Conservation (phyloP, 2,797 vertebrate species). For the Onychomys torridus region DNA sequence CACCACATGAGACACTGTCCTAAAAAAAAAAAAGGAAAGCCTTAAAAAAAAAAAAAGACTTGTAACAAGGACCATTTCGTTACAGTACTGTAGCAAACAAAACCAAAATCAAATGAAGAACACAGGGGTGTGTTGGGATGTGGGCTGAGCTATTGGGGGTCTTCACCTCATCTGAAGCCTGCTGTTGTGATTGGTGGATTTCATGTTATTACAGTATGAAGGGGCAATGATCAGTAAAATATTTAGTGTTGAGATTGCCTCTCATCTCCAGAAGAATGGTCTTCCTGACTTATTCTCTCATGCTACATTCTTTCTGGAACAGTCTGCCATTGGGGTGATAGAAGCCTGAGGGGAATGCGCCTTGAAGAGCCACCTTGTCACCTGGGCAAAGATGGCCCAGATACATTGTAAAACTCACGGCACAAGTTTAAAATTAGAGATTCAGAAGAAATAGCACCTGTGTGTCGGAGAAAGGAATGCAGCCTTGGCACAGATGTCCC, state of each 20-base stretch:
- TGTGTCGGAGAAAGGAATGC: not conserved
- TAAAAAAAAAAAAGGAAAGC: not conserved
- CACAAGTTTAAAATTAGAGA: not conserved
- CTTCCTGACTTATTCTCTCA: not conserved
- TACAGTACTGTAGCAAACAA: not conserved
- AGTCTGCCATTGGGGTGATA: not conserved
- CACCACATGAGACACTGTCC: not conserved
- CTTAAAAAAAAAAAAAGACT: not conserved
- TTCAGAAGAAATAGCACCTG: not conserved
- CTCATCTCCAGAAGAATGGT: not conserved
- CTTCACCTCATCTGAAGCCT: not conserved
- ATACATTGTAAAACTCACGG: not conserved
- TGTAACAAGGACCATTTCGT: not conserved
- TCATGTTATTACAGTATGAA: not conserved
- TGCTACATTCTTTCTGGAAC: not conserved
- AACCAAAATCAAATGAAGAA: not conserved
- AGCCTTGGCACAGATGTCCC: not conserved
- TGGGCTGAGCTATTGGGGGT: not conserved
- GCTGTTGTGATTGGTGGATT: not conserved
- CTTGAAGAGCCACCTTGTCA: not conserved
- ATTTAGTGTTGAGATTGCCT: not conserved
- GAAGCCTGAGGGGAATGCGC: not conserved
- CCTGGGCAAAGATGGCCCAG: not conserved
- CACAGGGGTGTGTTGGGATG: not conserved
- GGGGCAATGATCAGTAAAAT: not conserved